These are phyloP conservation scores for Psophia crepitans DNA, from an alignment of 2,113 vertebrate genomes.

Conservation along the genomic window DNA sequence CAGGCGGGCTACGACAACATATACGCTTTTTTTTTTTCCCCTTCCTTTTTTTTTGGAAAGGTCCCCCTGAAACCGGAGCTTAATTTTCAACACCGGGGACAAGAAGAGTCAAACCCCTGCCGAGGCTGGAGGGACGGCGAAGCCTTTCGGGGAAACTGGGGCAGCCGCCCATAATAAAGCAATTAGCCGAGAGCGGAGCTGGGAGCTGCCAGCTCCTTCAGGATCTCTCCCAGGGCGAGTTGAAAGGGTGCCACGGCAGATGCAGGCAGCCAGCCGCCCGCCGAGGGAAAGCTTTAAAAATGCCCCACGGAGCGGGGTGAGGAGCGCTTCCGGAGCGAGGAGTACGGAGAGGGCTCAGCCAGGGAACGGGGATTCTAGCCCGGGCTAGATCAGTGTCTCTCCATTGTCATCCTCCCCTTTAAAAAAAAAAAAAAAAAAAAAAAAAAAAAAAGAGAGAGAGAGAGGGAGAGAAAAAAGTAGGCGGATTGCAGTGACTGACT, in stretches of 20 bases:
- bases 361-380: not conserved
- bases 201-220: not conserved
- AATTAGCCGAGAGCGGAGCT: not conserved
- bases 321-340: not conserved
- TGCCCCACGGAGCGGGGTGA: not conserved
- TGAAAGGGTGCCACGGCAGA: not conserved
- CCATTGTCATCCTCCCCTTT: conserved; percentile 76
- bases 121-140: not conserved
- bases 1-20: not conserved
- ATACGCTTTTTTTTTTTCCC: too few relatives aligned
- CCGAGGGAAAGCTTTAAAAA: not conserved
- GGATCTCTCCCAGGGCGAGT: not conserved
- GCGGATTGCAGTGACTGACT: conserved; percentile 83
- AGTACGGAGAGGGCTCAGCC: not conserved
- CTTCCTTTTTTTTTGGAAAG: not conserved
- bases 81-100: not conserved
- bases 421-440: conserved; percentile 40
- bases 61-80: not conserved
- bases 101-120: not conserved
- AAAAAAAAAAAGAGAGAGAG: too few relatives aligned
- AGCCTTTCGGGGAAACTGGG: not conserved
- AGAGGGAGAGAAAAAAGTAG: conserved; percentile 68
- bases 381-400: conserved; percentile 74
- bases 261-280: not conserved
- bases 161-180: not conserved